Conservation (phyloP, 2,888 invertebrate genomes). For the Hirtodrosophila confusa region DNA sequence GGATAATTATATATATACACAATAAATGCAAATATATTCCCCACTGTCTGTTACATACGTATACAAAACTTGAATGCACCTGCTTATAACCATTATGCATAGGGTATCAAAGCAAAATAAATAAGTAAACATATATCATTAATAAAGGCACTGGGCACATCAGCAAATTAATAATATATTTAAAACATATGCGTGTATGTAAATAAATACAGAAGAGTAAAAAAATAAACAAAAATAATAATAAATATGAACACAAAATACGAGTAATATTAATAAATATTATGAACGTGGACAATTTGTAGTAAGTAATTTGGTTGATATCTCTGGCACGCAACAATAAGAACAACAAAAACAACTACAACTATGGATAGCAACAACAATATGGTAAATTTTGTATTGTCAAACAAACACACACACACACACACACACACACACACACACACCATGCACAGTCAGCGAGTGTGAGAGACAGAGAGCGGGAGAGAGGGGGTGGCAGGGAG, state of each 20-base stretch:
- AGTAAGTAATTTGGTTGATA: conserved; percentile 42
- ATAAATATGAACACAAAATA: neutral
- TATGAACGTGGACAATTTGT: conserved; percentile 47
- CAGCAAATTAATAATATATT: neutral
- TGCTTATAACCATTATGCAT: no score
- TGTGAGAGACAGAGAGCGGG: conserved; percentile 2
- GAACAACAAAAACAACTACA: conserved; percentile 3
- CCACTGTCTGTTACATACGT: no score
- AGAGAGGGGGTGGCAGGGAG: conserved; percentile 1
- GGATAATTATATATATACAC: no score
- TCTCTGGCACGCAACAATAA: conserved; percentile 38
- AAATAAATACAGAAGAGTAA: conserved; percentile 5
- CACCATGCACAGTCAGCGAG: neutral
- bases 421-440: conserved; percentile 23
- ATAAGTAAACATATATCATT: conserved; percentile 6
- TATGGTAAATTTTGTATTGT: conserved; percentile 42
- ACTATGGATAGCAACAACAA: conserved; percentile 20
- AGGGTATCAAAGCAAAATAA: no score
- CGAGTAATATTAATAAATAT: conserved; percentile 20
- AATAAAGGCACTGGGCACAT: conserved; percentile 17
- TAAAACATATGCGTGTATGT: conserved; percentile 9
- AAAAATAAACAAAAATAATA: conserved; percentile 1
- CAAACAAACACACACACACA: conserved; percentile 39
- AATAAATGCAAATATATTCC: no score
- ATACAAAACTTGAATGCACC: no score